Percentiles rank a stretch among this genome's conserved stretches.
phyloP scores from a whole-genome alignment of 2,888 invertebrate species.

The Drepanosiphum platanoidis region DNA sequence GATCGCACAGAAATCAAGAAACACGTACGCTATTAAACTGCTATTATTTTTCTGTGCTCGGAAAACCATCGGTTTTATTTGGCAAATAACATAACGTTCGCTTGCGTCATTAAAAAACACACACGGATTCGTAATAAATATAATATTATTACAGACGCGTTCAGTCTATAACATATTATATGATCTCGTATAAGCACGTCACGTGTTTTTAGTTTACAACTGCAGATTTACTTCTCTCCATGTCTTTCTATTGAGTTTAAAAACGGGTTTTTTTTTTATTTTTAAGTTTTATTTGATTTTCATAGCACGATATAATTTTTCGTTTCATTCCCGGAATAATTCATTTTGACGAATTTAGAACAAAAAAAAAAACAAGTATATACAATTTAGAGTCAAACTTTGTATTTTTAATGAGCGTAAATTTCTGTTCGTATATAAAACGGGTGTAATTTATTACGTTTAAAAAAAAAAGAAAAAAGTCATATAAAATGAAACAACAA shows the following conservation, averaged over 20 bases:
- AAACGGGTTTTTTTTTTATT: neutral
- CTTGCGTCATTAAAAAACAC: neutral
- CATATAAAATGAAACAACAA: neutral
- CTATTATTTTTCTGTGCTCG: neutral
- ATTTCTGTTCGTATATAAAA: constrained; percentile 13
- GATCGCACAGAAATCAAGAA: neutral
- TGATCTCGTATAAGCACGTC: neutral
- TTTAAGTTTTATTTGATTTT: neutral
- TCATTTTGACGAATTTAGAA: neutral
- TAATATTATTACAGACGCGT: neutral
- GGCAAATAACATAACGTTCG: neutral
- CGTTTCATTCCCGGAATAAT: neutral
- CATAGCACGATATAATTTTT: neutral
- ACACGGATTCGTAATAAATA: neutral
- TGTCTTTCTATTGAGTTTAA: neutral
- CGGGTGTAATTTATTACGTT: constrained; percentile 5
- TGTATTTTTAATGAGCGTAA: neutral
- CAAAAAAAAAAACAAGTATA: neutral
- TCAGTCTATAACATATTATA: neutral
- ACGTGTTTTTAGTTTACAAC: neutral
- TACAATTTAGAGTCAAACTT: constrained; percentile 6
- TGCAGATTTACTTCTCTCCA: neutral
- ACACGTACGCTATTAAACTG: neutral
- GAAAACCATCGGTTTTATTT: neutral
- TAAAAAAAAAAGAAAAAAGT: neutral